Conservation (phyloP, 2,113 vertebrate species). For the Cromileptes altivelis region DNA sequence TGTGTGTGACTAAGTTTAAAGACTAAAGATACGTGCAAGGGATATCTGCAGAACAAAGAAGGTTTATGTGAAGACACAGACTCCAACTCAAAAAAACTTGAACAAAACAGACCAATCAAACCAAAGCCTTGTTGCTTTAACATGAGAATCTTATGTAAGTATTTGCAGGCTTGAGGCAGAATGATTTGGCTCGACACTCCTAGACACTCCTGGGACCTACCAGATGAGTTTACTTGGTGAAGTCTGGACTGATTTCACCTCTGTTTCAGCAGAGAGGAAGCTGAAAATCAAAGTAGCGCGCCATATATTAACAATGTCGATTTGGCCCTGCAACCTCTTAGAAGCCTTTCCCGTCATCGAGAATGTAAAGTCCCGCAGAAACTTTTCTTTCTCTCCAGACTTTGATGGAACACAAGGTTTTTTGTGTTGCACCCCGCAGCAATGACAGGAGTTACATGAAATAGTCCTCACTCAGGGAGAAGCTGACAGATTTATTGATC, state of each 20-base stretch:
- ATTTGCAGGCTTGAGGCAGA: not conserved
- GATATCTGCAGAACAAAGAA: not conserved
- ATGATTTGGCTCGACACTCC: slow-evolving; percentile 33
- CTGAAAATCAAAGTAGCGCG: slow-evolving; percentile 47
- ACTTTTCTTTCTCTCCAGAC: slow-evolving; percentile 13
- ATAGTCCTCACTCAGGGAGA: slow-evolving; percentile 45
- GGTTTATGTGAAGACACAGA: not conserved
- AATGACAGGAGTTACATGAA: slow-evolving; percentile 50
- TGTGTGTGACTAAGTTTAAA: not conserved
- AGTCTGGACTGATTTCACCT: slow-evolving; percentile 41
- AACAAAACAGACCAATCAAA: slow-evolving; percentile 2
- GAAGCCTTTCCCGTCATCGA: not conserved
- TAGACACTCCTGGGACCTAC: slow-evolving; percentile 35
- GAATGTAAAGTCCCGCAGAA: slow-evolving; percentile 25
- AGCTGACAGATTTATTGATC: slow-evolving; percentile 76
- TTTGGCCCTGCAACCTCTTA: slow-evolving; percentile 1
- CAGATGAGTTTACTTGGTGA: slow-evolving; percentile 19
- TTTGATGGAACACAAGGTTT: slow-evolving; percentile 28
- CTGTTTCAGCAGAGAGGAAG: slow-evolving; percentile 41
- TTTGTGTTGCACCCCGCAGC: slow-evolving; percentile 39
- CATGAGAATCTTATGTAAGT: slow-evolving; percentile 15
- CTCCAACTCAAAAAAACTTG: not conserved
- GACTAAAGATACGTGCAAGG: not conserved
- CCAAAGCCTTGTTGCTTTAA: not conserved
- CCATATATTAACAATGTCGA: slow-evolving; percentile 77